Percentiles rank a stretch among this genome's conserved stretches.
Evolutionary conservation across 2,113 vertebrate species (phyloP).

Genomic region (Otis tarda): DNA sequence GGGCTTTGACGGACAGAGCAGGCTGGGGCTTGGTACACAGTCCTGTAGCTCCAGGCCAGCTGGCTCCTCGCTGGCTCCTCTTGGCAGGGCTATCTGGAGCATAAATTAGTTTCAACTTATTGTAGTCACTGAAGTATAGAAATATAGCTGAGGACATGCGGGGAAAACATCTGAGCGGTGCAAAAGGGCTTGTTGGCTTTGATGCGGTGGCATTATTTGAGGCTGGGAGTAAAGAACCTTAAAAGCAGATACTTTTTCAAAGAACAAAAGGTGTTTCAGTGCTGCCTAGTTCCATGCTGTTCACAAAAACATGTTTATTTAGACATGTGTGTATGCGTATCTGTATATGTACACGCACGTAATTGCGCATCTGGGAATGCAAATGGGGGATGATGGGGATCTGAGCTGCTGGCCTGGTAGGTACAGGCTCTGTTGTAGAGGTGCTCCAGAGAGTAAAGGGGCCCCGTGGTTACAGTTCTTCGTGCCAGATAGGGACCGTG

Average conservation of each 20-base stretch:
- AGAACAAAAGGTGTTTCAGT: not conserved
- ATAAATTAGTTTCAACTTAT: conserved; percentile 41
- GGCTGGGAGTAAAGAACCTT: not conserved
- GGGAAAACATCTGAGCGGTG: conserved; percentile 36
- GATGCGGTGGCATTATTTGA: not conserved
- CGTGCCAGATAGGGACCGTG: not conserved
- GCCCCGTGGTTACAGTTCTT: not conserved
- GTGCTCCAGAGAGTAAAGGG: not conserved
- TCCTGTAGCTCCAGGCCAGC: not conserved
- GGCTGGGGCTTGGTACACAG: not conserved
- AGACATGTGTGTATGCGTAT: not conserved
- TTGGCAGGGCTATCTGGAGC: not conserved
- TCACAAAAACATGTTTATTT: not conserved
- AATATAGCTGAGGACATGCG: not conserved
- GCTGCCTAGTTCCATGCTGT: not conserved
- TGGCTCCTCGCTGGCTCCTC: not conserved
- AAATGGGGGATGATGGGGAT: not conserved
- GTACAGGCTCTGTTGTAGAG: not conserved
- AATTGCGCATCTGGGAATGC: not conserved
- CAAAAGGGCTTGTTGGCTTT: conserved; percentile 29
- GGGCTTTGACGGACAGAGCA: not conserved
- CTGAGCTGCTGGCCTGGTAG: not conserved
- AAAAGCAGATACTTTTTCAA: not conserved
- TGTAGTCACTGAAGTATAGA: conserved; percentile 35
- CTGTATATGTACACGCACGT: accelerated